phyloP scores from a whole-genome alignment of 2,888 invertebrate species.

The Deilephila elpenor region DNA sequence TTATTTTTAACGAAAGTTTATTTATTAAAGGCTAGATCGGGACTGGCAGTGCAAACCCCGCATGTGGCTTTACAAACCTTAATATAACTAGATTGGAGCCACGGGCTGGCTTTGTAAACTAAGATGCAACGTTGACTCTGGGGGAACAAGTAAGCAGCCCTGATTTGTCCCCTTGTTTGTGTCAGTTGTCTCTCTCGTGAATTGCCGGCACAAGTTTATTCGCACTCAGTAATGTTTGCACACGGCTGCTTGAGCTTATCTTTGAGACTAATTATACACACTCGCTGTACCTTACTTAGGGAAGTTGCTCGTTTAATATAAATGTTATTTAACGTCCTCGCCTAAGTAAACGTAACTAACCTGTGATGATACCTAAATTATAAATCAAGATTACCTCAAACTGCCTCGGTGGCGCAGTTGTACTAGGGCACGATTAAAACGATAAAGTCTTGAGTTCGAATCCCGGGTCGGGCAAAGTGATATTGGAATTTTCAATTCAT shows the following conservation, averaged over 20 bases:
- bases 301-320: not conserved
- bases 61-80: constrained; percentile 53
- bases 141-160: constrained; percentile 45
- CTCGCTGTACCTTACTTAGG: not conserved
- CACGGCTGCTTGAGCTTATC: not conserved
- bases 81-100: constrained; percentile 52
- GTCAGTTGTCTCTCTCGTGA: not conserved
- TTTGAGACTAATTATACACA: constrained; percentile 11
- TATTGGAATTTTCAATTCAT: no score
- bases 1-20: no score
- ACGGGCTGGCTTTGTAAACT: constrained; percentile 42
- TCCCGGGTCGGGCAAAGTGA: no score
- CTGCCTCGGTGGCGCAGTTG: no score
- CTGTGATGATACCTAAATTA: no score
- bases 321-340: not conserved
- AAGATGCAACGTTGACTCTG: constrained; percentile 38
- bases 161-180: constrained; percentile 42
- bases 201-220: constrained; percentile 9
- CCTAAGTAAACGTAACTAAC: not conserved
- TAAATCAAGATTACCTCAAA: no score
- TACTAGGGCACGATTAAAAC: no score
- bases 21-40: not conserved
- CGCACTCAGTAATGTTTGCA: not conserved
- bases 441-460: no score
- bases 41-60: constrained; percentile 3